Base-by-base conservation (phyloP, 1,140 invertebrate genomes). In the Magallana ariakensis region DNA sequence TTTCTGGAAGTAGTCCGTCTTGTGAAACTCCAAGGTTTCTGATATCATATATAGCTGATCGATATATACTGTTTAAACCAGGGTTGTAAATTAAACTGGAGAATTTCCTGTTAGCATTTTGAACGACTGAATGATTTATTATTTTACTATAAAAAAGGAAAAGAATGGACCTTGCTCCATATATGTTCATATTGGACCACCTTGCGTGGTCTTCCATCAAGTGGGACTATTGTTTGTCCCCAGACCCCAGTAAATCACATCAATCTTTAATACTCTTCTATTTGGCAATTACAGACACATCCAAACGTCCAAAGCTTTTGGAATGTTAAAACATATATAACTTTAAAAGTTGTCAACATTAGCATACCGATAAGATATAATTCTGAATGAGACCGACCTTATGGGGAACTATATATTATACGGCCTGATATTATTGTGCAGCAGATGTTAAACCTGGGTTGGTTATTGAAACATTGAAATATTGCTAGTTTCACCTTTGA, bases 331-430 rank as follows among this genome's bases (percentile, higher is more conserved):
- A 75, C 33, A 75, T 75, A 22, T 75, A 75, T 75, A 75, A 75
- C 66, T 75, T 75, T 26, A 75, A 75, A 75, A 26, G 66, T 75
- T 75, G 66, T 75, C 66, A 75, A 75, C 66, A 75, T 75, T 75
- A 75, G 33, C 66, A 75, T 33, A 75, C 66, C 26, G 66, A 75
- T 75, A 75, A 75, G 66, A 75, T 75, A 75, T 13, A 75, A 33
- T 26, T 26, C 22, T 75, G 11, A 75, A 75, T 19, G 33, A 75
- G 66, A 26, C 0, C 66, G 33, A 10, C 22, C 15, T 26, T 75
- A 10, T 75, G 3, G 22, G 66, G 66, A 33, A 33, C 66, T 26
- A 26, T 75, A 75, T 75, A 75, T 75, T 75, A 75, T 26, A 75
- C 66, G 1, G 66, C 1, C 22, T 7, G 22, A 75, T 75, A 75